Base-by-base conservation (phyloP, 2,113 vertebrate genomes). In the Athene noctua region DNA sequence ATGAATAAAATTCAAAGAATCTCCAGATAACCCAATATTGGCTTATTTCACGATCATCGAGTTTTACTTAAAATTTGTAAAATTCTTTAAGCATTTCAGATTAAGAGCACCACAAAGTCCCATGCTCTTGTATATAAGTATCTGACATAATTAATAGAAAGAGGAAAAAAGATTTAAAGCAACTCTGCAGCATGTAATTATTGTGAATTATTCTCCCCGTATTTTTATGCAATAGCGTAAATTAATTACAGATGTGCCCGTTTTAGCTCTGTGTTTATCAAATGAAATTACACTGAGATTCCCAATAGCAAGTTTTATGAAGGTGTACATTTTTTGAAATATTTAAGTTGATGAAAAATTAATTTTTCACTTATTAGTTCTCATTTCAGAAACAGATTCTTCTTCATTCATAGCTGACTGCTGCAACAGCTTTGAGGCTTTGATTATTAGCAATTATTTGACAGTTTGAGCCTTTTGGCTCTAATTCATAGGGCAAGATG, bases 241-340 rank as follows among this genome's bases (percentile, higher is more conserved):
- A 94, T 94, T 87, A 94, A 86, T 92, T 82, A 74, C 58, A 73
- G 85, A 70, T 29, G 86, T 85, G 70, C 47, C 73, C 82, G 40
- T 86, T 89, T 92, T 82, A 73, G 51, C n/a, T 84, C 46, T 84
- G 42, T 81, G 72, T 90, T 92, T 88, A 67, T 86, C 44, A 85
- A 86, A 80, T 73, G 13, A 91, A 94, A 82, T 88, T 62, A 72
- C 58, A 23, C 55, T 49, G 27, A 63, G 27, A 70, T 83, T 94
- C 80, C 81, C 81, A 81, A 11, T 59, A 74, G 77, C 30, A 44
- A 2, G 9, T 51, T 84, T 42, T 30, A 49, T 80, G 32, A 93
- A 92, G 63, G 59, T 40, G 51, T 47, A 32, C 1, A 7, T 47
- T 89, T 94, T 86, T n/a, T 32, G 66, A 91, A 94, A 92, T 62